Conservation (phyloP, 2,888 invertebrate species). For the Xanthia togata region DNA sequence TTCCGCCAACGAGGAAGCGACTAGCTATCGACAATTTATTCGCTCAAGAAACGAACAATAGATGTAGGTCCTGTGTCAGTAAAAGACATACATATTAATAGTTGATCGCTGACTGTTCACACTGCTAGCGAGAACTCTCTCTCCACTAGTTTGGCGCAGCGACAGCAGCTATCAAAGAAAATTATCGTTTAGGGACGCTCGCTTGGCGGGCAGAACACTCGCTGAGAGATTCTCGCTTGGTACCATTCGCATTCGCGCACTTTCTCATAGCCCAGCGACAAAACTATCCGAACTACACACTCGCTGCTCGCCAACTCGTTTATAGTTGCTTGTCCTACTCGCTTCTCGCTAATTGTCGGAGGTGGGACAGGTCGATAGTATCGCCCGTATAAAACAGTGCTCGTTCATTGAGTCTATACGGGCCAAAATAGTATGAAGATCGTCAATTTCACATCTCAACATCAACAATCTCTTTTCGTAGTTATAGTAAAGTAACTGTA, state of each 20-base stretch:
- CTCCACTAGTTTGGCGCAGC: too few species aligned
- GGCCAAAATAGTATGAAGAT: background rate
- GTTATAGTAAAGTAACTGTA: background rate
- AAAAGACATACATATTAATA: too few species aligned
- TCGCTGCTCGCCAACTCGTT: too few species aligned
- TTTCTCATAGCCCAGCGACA: too few species aligned
- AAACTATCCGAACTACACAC: too few species aligned
- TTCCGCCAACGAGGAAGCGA: background rate
- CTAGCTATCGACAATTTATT: background rate
- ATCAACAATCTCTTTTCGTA: too few species aligned
- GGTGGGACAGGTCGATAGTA: too few species aligned
- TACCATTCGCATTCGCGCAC: background rate
- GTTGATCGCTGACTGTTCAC: too few species aligned
- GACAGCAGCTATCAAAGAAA: background rate
- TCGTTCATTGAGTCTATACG: background rate
- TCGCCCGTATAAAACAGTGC: background rate
- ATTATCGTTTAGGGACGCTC: background rate
- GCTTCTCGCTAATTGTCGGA: too few species aligned
- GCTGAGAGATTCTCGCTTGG: background rate
- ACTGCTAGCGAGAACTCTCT: too few species aligned
- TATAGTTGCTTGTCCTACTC: background rate
- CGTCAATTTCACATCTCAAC: too few species aligned
- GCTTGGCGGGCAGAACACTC: background rate
- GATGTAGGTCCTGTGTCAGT: too few species aligned
- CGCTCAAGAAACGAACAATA: background rate